Base-by-base conservation (phyloP, 2,888 invertebrate genomes). In the Aleiodes leptofemur region DNA sequence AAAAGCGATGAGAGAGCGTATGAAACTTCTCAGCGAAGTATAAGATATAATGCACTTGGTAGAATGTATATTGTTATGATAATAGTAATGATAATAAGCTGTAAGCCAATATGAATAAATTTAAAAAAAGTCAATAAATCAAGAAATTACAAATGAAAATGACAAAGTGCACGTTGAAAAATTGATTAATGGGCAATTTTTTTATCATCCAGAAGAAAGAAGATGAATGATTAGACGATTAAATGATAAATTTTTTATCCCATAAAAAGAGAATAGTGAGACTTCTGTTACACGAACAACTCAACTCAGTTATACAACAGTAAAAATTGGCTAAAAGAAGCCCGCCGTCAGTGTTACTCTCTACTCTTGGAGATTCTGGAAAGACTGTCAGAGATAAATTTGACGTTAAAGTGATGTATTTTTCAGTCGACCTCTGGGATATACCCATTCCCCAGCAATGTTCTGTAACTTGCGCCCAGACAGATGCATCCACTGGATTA, bases 341-440 rank as follows among this genome's bases (percentile, higher is more conserved):
- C 43, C 16, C 16, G 43, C 23, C 64, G 34, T 23, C 23, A 29
- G 61, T 53, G 7, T 6, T 14, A 8, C 14, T 16, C 6, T 16
- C 43, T 23, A 13, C 11, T 51, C 50, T 68, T 7, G 11, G 31
- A 51, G n/a, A 51, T 31, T 5, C 68, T 68, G 31, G 50, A 51
- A 43, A 50, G 9, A 51, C n/a, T 72, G 72, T 72, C 66, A 56
- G 43, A 64, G 29, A 72, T 61, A 61, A 72, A 72, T 66, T 66
- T 72, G 55, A 64, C 55, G 53, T 66, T 66, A 55, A 66, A 72
- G 48, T 56, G 64, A 72, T 72, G 64, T 64, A 72, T 72, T 66
- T 72, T 72, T 66, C 72, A 72, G 51, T 50, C 57, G 59, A 71
- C 59, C 50, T 57, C 59, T 14, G 48, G 59, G 31, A 59, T 59